phyloP scores from a whole-genome alignment of 2,113 vertebrate species.

The Microtus pennsylvanicus region DNA sequence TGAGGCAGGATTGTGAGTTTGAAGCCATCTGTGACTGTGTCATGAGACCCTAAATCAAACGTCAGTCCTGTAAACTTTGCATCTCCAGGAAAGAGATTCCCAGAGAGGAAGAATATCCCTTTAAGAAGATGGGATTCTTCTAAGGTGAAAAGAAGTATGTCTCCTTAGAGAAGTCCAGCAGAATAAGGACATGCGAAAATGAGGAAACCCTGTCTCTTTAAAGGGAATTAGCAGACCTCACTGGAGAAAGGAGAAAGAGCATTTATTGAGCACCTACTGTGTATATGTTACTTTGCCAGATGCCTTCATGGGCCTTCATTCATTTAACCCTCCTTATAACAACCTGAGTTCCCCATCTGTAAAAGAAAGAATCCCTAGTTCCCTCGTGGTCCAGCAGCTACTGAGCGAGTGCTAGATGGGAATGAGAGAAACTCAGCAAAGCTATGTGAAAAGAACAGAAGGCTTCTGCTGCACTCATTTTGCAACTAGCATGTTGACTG shows the following conservation, averaged over 20 bases:
- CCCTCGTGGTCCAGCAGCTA: background rate
- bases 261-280: slow-evolving; percentile 25
- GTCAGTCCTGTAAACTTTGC: slow-evolving; percentile 39
- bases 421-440: background rate
- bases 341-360: slow-evolving; percentile 27
- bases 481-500: slow-evolving; percentile 24
- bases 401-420: background rate
- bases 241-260: slow-evolving; percentile 7
- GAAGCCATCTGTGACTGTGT: background rate
- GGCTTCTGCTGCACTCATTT: background rate
- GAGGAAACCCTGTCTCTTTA: slow-evolving; percentile 29
- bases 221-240: slow-evolving; percentile 32
- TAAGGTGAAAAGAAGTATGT: slow-evolving; percentile 14
- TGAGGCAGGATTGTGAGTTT: background rate
- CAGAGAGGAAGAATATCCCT: slow-evolving; percentile 27
- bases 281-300: background rate
- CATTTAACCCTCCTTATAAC: background rate
- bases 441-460: background rate
- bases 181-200: background rate
- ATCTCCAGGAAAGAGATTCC: slow-evolving; percentile 21
- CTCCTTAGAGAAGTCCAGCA: background rate
- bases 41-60: slow-evolving; percentile 5
- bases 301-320: background rate
- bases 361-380: background rate
- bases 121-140: slow-evolving; percentile 36